A percentile compares a stretch with the other conserved stretches of the same genome.
These are phyloP conservation scores for Polyommatus icarus DNA, from an alignment of 2,888 invertebrate genomes.

Conservation along the genomic window DNA sequence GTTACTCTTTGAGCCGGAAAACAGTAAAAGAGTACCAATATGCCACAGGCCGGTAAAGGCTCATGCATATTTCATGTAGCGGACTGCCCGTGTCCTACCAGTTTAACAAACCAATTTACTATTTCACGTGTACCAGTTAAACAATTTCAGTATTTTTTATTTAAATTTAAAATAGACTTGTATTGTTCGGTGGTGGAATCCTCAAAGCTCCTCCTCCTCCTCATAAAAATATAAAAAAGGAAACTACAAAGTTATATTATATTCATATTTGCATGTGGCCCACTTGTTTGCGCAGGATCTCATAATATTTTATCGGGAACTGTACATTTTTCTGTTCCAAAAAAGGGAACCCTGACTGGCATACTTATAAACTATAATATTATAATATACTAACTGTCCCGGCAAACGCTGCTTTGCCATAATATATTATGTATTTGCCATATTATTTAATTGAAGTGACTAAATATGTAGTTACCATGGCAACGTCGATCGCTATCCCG, in stretches of 20 bases:
- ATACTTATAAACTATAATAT: too few relatives aligned
- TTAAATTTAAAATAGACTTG: not conserved
- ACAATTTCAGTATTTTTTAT: not conserved
- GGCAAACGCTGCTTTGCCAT: too few relatives aligned
- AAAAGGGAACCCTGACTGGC: too few relatives aligned
- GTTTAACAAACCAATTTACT: constrained; percentile 30
- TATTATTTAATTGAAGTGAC: too few relatives aligned
- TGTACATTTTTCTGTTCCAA: too few relatives aligned
- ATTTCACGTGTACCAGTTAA: constrained; percentile 19
- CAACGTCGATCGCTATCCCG: too few relatives aligned
- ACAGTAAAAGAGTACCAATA: constrained; percentile 12
- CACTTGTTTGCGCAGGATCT: not conserved
- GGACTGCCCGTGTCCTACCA: not conserved
- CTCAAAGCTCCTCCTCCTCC: too few relatives aligned
- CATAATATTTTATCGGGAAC: too few relatives aligned
- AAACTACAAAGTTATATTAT: too few relatives aligned
- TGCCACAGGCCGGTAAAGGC: constrained; percentile 33
- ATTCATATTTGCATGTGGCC: not conserved
- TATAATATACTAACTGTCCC: too few relatives aligned
- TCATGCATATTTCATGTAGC: constrained; percentile 64
- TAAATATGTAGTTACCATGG: too few relatives aligned
- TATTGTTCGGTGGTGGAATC: not conserved
- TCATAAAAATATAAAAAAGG: not conserved
- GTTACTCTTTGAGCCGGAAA: not conserved
- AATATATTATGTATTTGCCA: too few relatives aligned